These are phyloP conservation scores for Malurus melanocephalus DNA, from an alignment of 2,113 vertebrate genomes.

Conservation along the genomic window DNA sequence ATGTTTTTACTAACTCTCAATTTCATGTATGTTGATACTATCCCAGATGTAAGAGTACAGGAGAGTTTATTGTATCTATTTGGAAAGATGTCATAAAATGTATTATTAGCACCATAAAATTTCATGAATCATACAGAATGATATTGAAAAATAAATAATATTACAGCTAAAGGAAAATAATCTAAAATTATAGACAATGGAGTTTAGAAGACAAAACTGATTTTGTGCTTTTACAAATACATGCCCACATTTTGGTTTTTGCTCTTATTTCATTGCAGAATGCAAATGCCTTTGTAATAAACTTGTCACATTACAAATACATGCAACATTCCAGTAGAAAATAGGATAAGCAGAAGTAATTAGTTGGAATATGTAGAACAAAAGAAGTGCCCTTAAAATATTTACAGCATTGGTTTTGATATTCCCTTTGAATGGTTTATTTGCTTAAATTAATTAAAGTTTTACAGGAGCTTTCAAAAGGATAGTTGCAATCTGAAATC, in stretches of 20 bases:
- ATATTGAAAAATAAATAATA: background rate
- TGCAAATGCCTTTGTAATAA: background rate
- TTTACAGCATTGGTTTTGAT: background rate
- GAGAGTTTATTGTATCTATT: background rate
- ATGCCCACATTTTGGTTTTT: background rate
- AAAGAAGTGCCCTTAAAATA: background rate
- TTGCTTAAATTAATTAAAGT: background rate
- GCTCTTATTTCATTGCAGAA: background rate
- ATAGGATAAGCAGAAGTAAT: background rate
- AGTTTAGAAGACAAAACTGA: background rate
- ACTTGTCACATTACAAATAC: background rate
- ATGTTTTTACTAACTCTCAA: background rate
- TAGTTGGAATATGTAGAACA: background rate
- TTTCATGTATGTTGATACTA: background rate
- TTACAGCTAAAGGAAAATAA: background rate
- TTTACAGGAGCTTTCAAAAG: background rate
- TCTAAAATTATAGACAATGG: background rate
- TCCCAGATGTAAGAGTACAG: background rate
- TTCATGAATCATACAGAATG: background rate
- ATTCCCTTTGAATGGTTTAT: background rate
- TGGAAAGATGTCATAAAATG: background rate
- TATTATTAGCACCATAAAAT: background rate
- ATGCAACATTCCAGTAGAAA: background rate
- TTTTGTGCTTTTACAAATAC: background rate
- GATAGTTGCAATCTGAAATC: background rate